Evolutionary conservation across 1,140 invertebrate species (phyloP).

Genomic region (Gyrodactylus bullatarudis): DNA sequence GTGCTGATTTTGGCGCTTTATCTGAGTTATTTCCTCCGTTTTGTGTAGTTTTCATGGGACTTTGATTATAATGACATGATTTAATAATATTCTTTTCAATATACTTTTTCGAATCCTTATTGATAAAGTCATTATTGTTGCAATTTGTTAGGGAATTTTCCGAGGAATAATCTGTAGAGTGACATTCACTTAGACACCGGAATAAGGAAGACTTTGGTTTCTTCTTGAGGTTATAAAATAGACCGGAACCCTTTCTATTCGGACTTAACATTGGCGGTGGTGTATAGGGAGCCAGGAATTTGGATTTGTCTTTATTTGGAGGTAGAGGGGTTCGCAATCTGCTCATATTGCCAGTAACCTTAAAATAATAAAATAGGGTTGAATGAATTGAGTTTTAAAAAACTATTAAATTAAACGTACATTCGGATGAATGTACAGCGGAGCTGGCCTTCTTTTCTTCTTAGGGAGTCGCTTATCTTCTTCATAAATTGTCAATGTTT

Average conservation of each 20-base stretch:
- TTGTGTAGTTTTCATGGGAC: neutral
- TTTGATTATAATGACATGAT: neutral
- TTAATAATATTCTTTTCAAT: neutral
- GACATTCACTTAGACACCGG: neutral
- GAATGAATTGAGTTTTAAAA: conserved; percentile 11
- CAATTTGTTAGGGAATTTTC: conserved; percentile 12
- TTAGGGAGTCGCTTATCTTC: conserved; percentile 13
- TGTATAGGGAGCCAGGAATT: conserved; percentile 34
- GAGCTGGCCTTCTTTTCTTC: conserved; percentile 30
- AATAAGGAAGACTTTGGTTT: neutral
- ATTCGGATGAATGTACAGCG: conserved; percentile 24
- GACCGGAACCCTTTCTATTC: conserved; percentile 41
- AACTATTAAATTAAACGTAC: too few relatives aligned
- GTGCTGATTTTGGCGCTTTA: neutral
- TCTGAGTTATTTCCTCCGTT: too few relatives aligned
- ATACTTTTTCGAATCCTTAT: too few relatives aligned
- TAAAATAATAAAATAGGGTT: too few relatives aligned
- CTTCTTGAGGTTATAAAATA: conserved; percentile 29
- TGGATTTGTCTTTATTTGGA: conserved; percentile 12
- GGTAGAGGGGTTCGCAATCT: conserved; percentile 25
- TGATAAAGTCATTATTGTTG: too few relatives aligned
- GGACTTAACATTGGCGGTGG: conserved; percentile 65
- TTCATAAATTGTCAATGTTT: too few relatives aligned
- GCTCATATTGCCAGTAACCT: conserved; percentile 18
- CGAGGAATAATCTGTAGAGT: neutral